Evolutionary conservation across 2,113 vertebrate genomes (phyloP).

Genomic region (Tupaia chinensis): DNA sequence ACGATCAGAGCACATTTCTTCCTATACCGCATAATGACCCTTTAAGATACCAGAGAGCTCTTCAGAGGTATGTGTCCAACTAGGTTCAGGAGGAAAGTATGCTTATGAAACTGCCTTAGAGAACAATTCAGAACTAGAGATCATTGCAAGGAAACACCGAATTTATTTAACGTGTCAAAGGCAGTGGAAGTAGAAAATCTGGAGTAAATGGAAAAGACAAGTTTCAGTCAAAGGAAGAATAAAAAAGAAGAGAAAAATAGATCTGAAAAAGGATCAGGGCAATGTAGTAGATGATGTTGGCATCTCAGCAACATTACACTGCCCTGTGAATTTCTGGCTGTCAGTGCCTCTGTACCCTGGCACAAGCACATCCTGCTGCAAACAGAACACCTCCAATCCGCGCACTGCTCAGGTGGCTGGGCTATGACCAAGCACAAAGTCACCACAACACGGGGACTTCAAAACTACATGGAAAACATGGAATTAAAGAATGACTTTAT

Average conservation of each 20-base stretch:
- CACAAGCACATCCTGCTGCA: neutral
- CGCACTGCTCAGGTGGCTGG: neutral
- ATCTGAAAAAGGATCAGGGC: neutral
- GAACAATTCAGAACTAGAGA: neutral
- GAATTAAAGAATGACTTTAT: too few relatives aligned
- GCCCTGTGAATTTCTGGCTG: neutral
- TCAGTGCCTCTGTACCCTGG: too few relatives aligned
- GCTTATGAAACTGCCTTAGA: neutral
- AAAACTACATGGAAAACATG: too few relatives aligned
- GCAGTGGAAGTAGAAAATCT: neutral
- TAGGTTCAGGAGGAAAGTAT: neutral
- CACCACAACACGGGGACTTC: too few relatives aligned
- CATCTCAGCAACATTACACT: neutral
- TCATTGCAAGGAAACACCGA: neutral
- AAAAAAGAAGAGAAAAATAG: neutral
- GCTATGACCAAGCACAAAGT: neutral
- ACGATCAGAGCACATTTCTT: neutral
- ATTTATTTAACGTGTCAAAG: neutral
- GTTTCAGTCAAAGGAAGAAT: neutral
- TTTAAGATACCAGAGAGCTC: neutral
- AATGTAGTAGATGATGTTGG: neutral
- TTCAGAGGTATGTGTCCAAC: neutral
- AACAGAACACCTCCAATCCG: rapidly evolving
- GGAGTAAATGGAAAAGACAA: neutral
- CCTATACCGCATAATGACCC: neutral